These are phyloP conservation scores for Hyla sarda DNA, from an alignment of 2,113 vertebrate species.

Conservation along the genomic window DNA sequence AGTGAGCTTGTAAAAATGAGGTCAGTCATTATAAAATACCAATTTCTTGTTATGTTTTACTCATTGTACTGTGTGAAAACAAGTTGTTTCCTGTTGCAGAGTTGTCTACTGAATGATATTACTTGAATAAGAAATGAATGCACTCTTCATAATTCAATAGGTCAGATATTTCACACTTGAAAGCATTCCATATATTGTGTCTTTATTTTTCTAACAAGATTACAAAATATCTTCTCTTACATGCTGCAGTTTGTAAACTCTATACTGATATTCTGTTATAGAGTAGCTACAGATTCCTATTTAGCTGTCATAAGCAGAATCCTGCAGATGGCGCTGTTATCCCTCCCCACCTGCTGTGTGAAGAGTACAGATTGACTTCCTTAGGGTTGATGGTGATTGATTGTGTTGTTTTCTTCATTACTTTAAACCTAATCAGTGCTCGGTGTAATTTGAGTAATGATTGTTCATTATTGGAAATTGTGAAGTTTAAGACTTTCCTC, in stretches of 20 bases:
- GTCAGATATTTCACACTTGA: not conserved
- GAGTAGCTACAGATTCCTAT: not conserved
- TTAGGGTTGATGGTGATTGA: slow-evolving; percentile 97
- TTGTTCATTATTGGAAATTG: slow-evolving; percentile 97
- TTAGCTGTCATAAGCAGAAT: slow-evolving; percentile 53
- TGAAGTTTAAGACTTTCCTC: slow-evolving; percentile 93
- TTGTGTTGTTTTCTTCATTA: slow-evolving; percentile 99
- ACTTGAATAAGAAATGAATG: not conserved
- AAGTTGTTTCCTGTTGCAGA: not conserved
- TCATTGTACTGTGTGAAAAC: not conserved
- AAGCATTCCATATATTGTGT: not conserved
- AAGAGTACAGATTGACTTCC: slow-evolving; percentile 81
- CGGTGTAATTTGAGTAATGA: slow-evolving; percentile 99
- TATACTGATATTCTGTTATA: not conserved
- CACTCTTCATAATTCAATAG: not conserved
- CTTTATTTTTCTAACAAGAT: not conserved
- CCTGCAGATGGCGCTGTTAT: slow-evolving; percentile 85
- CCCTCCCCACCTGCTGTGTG: slow-evolving; percentile 71
- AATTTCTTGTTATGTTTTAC: not conserved
- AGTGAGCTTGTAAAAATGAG: not conserved
- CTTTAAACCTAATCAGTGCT: slow-evolving; percentile 98
- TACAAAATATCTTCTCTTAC: not conserved
- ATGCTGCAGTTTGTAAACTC: not conserved
- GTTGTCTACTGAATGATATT: not conserved
- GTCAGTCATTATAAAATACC: not conserved